phyloP scores from a whole-genome alignment of 2,888 invertebrate genomes.

The Bellardia bayeri region DNA sequence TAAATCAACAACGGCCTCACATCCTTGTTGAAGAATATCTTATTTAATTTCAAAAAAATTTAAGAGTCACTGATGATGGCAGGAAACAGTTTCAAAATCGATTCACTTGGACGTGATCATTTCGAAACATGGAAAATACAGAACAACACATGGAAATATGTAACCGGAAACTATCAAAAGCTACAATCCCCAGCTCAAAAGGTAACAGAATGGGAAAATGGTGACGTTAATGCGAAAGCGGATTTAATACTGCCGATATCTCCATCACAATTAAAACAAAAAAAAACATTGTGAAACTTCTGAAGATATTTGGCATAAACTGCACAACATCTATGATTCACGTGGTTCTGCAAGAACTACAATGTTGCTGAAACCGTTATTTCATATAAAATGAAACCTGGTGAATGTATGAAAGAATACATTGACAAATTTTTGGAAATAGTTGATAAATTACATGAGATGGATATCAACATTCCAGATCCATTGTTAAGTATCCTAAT shows the following conservation, averaged over 20 bases:
- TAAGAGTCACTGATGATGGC: too few relatives aligned
- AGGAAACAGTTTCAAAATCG: too few relatives aligned
- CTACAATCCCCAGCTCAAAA: background rate
- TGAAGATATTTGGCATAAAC: conserved; percentile 10
- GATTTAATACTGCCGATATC: background rate
- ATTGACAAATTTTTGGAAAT: too few relatives aligned
- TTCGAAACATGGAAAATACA: background rate
- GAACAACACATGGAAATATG: background rate
- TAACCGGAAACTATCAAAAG: background rate
- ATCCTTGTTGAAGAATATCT: too few relatives aligned
- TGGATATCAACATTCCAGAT: background rate
- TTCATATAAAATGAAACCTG: too few relatives aligned
- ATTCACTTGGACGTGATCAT: background rate
- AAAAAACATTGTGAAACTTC: conserved; percentile 11
- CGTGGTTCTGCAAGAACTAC: background rate
- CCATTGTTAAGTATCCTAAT: too few relatives aligned
- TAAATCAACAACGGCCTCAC: too few relatives aligned
- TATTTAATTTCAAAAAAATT: too few relatives aligned
- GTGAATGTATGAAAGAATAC: too few relatives aligned
- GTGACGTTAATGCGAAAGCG: too few relatives aligned
- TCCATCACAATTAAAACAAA: background rate
- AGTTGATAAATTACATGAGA: background rate
- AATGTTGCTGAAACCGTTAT: background rate
- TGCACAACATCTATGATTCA: background rate
- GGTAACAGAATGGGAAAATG: too few relatives aligned